phyloP scores from a whole-genome alignment of 2,113 vertebrate species.

The Antidorcas marsupialis region DNA sequence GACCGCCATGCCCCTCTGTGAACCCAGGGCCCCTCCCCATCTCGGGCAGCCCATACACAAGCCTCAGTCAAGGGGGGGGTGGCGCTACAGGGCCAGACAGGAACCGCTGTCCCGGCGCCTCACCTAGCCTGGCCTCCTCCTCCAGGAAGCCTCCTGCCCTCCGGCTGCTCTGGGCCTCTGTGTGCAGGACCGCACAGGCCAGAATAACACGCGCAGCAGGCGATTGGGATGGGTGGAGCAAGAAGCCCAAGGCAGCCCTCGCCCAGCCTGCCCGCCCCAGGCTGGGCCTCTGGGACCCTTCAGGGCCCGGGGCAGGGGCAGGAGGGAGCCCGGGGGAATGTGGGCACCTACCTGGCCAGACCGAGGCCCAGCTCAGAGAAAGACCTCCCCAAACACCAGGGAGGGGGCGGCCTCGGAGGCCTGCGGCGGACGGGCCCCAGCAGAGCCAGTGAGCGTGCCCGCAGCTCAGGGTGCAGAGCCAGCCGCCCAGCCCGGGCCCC shows the following conservation, averaged over 20 bases:
- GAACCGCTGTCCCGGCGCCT: background rate
- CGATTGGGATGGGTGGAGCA: accelerated
- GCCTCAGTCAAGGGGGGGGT: background rate
- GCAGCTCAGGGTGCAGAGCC: background rate
- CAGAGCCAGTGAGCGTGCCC: background rate
- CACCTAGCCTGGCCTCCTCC: background rate
- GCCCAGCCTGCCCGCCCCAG: background rate
- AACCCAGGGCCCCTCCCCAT: background rate
- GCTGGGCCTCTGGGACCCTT: background rate
- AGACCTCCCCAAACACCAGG: accelerated
- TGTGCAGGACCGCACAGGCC: accelerated
- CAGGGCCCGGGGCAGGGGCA: background rate
- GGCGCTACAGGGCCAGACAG: background rate
- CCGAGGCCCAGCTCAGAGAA: background rate
- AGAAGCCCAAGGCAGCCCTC: background rate
- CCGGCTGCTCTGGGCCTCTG: background rate
- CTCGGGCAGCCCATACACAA: background rate
- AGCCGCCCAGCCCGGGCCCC: background rate
- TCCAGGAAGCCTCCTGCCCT: background rate
- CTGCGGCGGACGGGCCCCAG: background rate
- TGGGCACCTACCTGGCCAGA: background rate
- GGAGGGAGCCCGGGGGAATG: accelerated
- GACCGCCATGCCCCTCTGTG: background rate
- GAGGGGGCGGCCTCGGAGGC: accelerated
- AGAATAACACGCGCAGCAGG: accelerated